Evolutionary conservation across 2,113 vertebrate species (phyloP), one percentile per base, ranked within the genome.

Genomic region (Austrofundulus limnaeus): DNA sequence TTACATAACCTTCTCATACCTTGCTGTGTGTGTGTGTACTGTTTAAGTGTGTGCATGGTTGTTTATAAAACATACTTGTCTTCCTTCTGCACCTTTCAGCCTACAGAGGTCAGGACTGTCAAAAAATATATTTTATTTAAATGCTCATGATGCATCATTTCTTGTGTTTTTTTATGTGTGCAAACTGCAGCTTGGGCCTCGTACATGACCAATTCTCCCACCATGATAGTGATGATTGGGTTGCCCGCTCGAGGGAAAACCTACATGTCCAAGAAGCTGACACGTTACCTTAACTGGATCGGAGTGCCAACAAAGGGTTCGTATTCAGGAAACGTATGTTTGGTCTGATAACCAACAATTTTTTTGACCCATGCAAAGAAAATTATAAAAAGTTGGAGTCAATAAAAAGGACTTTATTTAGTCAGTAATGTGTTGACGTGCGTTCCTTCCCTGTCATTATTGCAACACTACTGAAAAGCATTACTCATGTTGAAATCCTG

Each of bases 201-300:
- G 46, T 94, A 98, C 86, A 98, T 99, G 96, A 98, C 97, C 84
- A 98, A 99, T 70, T 96, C 94, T 0, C 95, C 96, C 0, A 98
- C 96, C 3, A 73, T 99, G 83, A 99, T 99, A 12, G 95, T 99
- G 61, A 95, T 99, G 96, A 95, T 97, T 8, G 97, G 97, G n/a
- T 89, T 98, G 61, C 96, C 97, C 0, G 97, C 96, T 1, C 91
- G 96, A 1, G 92, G 92, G 38, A 93, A 99, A 88, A 99, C 97
- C 20, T 98, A 99, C 24, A 94, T 98, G 84, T 96, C 96, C 66
- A 98, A 99, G 91, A 98, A 99, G 77, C 92, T 98, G 74, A 99
- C 97, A 1, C 96, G 96, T 59, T 98, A 98, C 91, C 96, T 98
- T 90, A 99, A 99, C 91, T 99, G 97, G 97, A 96, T 98, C 16